These are phyloP conservation scores for Eptesicus fuscus DNA, from an alignment of 2,113 vertebrate species.

Conservation along the genomic window DNA sequence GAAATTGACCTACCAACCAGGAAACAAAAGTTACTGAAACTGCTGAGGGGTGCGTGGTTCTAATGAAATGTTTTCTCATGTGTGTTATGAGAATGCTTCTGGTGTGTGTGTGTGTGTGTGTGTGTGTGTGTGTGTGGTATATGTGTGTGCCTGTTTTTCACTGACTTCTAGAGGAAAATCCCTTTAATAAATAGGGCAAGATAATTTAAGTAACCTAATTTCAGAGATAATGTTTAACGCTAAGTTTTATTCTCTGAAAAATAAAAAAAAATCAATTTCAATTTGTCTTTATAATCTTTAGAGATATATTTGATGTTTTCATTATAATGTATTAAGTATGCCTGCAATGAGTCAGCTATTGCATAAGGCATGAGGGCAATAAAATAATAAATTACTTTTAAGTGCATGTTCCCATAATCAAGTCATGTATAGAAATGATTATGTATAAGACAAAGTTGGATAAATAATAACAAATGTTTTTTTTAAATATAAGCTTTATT, in stretches of 20 bases:
- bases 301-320: not conserved
- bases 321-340: not conserved
- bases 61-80: not conserved
- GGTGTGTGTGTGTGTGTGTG: not conserved
- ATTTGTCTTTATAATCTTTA: not conserved
- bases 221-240: not conserved
- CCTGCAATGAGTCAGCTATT: not conserved
- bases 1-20: not conserved
- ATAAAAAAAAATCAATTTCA: not conserved
- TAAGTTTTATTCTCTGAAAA: not conserved
- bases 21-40: not conserved
- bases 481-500: conserved; percentile 67
- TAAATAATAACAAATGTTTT: not conserved
- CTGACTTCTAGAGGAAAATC: not conserved
- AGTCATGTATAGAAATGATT: not conserved
- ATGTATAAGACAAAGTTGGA: not conserved
- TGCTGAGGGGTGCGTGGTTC: not conserved
- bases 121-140: too few relatives aligned
- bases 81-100: not conserved
- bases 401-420: not conserved
- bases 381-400: not conserved
- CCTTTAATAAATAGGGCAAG: not conserved
- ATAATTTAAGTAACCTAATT: not conserved
- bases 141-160: not conserved
- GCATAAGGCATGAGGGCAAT: not conserved